Conservation (phyloP, 1,140 invertebrate species). For the Pollicipes pollicipes region DNA sequence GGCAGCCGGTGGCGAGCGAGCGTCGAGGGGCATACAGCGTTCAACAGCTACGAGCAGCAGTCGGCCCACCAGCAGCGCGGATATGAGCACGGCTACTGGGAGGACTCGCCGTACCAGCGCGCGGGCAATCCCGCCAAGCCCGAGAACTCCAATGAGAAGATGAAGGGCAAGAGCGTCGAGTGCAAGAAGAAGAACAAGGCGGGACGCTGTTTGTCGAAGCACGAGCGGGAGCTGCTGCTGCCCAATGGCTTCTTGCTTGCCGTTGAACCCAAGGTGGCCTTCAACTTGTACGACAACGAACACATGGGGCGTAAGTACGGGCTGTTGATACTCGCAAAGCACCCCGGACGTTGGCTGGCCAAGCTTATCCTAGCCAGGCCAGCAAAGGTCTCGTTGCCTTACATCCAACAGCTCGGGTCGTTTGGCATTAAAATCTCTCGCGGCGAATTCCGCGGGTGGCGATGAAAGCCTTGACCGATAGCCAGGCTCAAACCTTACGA, state of each 20-base stretch:
- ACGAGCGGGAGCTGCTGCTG: background rate
- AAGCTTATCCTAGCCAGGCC: too few relatives aligned
- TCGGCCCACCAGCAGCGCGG: too few relatives aligned
- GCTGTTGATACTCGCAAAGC: too few relatives aligned
- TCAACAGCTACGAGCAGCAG: background rate
- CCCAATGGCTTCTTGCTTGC: background rate
- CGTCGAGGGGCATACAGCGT: background rate
- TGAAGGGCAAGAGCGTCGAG: background rate
- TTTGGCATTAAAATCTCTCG: too few relatives aligned
- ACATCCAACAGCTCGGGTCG: too few relatives aligned
- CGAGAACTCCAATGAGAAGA: background rate
- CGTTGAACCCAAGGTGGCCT: background rate
- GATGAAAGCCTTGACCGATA: too few relatives aligned
- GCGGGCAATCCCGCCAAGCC: too few relatives aligned
- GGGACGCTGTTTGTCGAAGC: background rate
- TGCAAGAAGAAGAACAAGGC: background rate
- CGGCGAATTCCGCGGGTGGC: too few relatives aligned
- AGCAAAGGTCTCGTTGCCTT: too few relatives aligned
- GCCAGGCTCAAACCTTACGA: too few relatives aligned
- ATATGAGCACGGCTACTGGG: background rate
- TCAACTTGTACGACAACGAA: background rate
- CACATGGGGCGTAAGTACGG: background rate
- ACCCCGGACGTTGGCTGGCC: too few relatives aligned
- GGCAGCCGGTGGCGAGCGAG: background rate
- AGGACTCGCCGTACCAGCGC: too few relatives aligned